These are phyloP conservation scores for Rachycentron canadum DNA, from an alignment of 2,797 vertebrate genomes.

Conservation along the genomic window DNA sequence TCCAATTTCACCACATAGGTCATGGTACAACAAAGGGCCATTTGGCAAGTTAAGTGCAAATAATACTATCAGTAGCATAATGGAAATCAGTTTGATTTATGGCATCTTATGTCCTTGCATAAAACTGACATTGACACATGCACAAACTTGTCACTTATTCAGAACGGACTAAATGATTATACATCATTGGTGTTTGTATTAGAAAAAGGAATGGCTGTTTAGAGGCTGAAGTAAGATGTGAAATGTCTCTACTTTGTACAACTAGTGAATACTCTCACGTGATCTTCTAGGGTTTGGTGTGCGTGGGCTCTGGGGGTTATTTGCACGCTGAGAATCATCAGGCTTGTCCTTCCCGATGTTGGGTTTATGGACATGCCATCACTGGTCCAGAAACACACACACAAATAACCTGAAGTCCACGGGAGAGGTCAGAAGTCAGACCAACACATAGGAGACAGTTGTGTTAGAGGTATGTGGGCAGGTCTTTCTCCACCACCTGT, in stretches of 20 bases:
- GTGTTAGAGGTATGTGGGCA: conserved; percentile 88
- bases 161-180: not conserved
- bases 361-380: conserved; percentile 92
- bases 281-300: conserved; percentile 47
- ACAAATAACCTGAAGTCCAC: conserved; percentile 55
- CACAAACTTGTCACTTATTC: conserved; percentile 9
- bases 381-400: conserved; percentile 82
- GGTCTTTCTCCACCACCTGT: conserved; percentile 89
- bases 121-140: conserved; percentile 11
- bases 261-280: conserved; percentile 39
- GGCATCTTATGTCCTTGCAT: conserved; percentile 6
- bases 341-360: conserved; percentile 84
- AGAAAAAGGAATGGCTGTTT: conserved; percentile 47
- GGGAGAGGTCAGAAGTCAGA: conserved; percentile 39
- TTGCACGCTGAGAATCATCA: conserved; percentile 89
- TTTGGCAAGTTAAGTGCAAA: conserved; percentile 25
- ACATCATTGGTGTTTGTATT: not conserved
- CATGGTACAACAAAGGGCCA: not conserved
- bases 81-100: conserved; percentile 23
- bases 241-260: conserved; percentile 3
- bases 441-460: not conserved
- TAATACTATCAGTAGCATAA: conserved; percentile 36
- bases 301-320: conserved; percentile 70
- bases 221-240: not conserved
- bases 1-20: conserved; percentile 23